Percentiles rank a stretch among this genome's conserved stretches.
phyloP scores from a whole-genome alignment of 2,113 vertebrate genomes.

The Cyanoramphus novaezelandiae region DNA sequence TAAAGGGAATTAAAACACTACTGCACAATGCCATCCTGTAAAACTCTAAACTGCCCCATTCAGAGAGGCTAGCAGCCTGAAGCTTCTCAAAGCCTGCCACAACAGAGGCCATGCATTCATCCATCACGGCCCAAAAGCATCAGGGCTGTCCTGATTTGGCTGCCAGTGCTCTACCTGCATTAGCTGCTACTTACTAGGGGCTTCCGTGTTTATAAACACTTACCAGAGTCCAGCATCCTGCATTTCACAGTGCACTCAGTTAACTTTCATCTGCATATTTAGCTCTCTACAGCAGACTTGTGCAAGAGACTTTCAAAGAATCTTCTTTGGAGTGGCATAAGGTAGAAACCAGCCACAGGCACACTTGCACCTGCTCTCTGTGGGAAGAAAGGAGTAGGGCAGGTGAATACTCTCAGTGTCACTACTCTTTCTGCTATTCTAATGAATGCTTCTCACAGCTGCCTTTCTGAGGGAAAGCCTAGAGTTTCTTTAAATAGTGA shows the following conservation, averaged over 20 bases:
- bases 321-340: background rate
- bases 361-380: background rate
- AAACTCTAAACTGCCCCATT: background rate
- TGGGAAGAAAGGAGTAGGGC: constrained; percentile 17
- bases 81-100: background rate
- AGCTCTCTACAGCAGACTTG: background rate
- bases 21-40: background rate
- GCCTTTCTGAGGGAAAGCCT: background rate
- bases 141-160: background rate
- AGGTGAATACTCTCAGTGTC: background rate
- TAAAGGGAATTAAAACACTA: background rate
- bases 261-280: background rate
- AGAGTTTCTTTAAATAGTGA: constrained; percentile 45
- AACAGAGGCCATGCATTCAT: background rate
- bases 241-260: background rate
- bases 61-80: background rate
- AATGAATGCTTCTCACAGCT: background rate
- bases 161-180: background rate
- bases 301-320: background rate
- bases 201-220: background rate
- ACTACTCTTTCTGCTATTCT: background rate
- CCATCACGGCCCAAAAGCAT: background rate
- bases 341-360: background rate
- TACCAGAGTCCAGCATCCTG: background rate
- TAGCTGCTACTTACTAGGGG: background rate